These are phyloP conservation scores for Caenorhabditis tropicalis DNA, from an alignment of 1,140 invertebrate species.

Conservation along the genomic window DNA sequence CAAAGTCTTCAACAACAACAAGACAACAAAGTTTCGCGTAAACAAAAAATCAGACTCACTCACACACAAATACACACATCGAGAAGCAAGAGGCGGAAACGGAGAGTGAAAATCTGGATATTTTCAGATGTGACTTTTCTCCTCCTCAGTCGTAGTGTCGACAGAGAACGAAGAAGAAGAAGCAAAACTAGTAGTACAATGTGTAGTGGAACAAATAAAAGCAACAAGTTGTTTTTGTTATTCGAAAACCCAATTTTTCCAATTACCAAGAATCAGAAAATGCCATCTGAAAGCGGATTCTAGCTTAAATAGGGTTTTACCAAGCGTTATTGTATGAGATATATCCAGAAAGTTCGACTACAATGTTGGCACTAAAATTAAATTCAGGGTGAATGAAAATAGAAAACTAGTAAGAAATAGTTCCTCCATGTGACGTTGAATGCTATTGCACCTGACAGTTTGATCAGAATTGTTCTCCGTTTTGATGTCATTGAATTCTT, in stretches of 20 bases:
- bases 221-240: background rate
- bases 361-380: too few species aligned
- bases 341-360: too few species aligned
- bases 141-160: background rate
- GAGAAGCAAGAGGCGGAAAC: background rate
- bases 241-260: background rate
- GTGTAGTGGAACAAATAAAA: conserved; percentile 18
- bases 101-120: conserved; percentile 24
- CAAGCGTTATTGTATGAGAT: too few species aligned
- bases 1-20: conserved; percentile 35
- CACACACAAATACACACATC: background rate
- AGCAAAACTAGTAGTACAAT: conserved; percentile 33
- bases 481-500: background rate
- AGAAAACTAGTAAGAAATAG: background rate
- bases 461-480: too few species aligned
- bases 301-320: too few species aligned
- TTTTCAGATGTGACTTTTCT: conserved; percentile 1
- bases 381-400: too few species aligned
- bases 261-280: too few species aligned
- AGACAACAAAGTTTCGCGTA: conserved; percentile 35
- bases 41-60: conserved; percentile 25
- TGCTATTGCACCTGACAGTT: too few species aligned
- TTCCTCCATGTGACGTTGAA: background rate
- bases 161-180: background rate
- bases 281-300: too few species aligned